phyloP scores from a whole-genome alignment of 2,888 invertebrate genomes.

The Calameuta pallipes region DNA sequence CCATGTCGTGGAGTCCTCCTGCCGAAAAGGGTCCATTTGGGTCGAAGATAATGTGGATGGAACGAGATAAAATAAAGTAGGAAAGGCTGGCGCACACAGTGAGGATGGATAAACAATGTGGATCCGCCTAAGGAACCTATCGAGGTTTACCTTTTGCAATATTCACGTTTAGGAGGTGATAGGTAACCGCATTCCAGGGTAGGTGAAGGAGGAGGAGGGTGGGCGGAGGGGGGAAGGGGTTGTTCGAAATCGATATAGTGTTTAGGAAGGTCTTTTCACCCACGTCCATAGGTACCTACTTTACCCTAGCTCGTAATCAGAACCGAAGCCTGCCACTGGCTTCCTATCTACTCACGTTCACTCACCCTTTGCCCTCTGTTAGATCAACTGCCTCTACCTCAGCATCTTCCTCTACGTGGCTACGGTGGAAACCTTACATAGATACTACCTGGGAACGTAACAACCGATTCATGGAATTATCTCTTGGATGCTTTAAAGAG shows the following conservation, averaged over 20 bases:
- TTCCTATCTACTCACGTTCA: slow-evolving; percentile 8
- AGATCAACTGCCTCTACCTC: background rate
- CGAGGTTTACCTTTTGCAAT: background rate
- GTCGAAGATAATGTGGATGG: background rate
- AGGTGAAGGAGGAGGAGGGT: slow-evolving; percentile 33
- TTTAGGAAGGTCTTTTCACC: slow-evolving; percentile 54
- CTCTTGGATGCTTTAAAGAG: background rate
- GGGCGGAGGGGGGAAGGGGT: slow-evolving; percentile 10
- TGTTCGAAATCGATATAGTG: slow-evolving; percentile 56
- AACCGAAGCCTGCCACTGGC: slow-evolving; percentile 15
- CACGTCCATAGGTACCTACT: slow-evolving; percentile 39
- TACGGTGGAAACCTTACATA: background rate
- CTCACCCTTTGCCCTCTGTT: slow-evolving; percentile 5
- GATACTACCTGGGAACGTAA: background rate
- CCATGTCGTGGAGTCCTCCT: background rate
- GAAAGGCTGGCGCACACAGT: background rate
- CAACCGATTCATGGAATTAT: background rate
- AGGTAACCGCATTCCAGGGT: slow-evolving; percentile 31
- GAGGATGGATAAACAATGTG: background rate
- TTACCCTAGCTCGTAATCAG: slow-evolving; percentile 26
- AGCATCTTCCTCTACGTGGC: slow-evolving; percentile 7
- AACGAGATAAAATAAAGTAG: background rate
- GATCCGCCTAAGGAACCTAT: background rate
- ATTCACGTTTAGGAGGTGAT: slow-evolving; percentile 24
- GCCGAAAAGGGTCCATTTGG: background rate